Base-by-base conservation (phyloP, 2,888 invertebrate species). In the Eledona agricola region DNA sequence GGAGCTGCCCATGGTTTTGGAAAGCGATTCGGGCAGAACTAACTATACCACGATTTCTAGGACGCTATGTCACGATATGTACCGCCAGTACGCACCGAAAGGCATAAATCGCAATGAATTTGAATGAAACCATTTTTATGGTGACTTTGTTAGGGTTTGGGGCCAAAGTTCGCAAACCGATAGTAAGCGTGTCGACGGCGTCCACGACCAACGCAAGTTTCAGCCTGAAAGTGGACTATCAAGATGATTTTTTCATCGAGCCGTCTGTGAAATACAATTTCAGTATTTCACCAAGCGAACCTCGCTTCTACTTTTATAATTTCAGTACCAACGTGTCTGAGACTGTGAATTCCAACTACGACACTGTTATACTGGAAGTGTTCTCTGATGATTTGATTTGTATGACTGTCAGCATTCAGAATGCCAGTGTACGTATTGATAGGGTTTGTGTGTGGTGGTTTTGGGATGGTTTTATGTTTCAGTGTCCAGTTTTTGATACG, bases 401-500 rank as follows among this genome's bases (percentile, higher is more conserved):
- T 67, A 88, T 89, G 77, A 84, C 88, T 2, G 82, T 91, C 1
- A 90, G 90, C 0, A 84, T 92, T 65, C 91, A 93, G 72, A 86
- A 87, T 66, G 83, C 83, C 58, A 83, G 85, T 66, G 87, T 87
- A 68, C 81, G 81, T 78, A 31, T 31, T 4, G 4, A 31, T 4
- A 31, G 31, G 5, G 7, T 12, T 16, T 2, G 2, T 5, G 2
- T 12, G 15, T 35, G 1, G 3, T 32, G 4, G 10, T 56, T 57
- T 55, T 23, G 7, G n/a, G 15, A 42, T 16, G 16, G 1, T 7
- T 43, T 37, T 22, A 5, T 52, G 56, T 80, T 81, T 50, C 72
- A 93, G 92, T 93, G 93, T 71, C 93, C 93, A 5, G 88, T 93
- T 1, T 89, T 88, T 71, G 93, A 93, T 74, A 81, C 89, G 50